Evolutionary conservation across 2,113 vertebrate genomes (phyloP), one percentile per base, ranked within the genome.

Genomic region (Pelobates fuscus): DNA sequence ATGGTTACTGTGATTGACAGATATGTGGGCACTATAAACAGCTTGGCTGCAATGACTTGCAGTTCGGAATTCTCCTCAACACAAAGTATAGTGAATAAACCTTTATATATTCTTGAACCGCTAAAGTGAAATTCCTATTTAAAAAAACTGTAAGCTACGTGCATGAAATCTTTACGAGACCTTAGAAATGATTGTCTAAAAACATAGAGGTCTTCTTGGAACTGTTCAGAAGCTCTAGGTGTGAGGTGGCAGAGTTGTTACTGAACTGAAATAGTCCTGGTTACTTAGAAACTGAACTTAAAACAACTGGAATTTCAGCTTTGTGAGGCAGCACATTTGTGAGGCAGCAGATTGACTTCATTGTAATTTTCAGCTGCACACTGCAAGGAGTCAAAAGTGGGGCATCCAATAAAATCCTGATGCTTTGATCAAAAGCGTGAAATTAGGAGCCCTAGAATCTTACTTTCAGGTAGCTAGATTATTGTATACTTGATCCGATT

Each of bases 391-490:
- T 18, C 61, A 79, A 73, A 76, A 59, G 20, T 32, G 32, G 26
- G 62, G 1, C 11, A 49, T 15, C 12, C 41, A 59, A 67, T 44
- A 59, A 41, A 59, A 67, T 49, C 32, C 54, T 7, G 58, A 25
- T 73, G 18, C 76, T 55, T 60, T 72, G 46, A 76, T 26, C 27
- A 14, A 7, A 2, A 64, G 1, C 62, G 55, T 25, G 66, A 79
- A 78, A 78, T 65, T 27, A 76, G 10, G 43, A 80, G 52, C 66
- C 11, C n/a, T 57, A 46, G 70, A 59, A 59, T 30, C 11, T 77
- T 77, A 61, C 70, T 71, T 26, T 3, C 11, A 80, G 32, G 64
- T 3, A 44, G 21, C 41, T 46, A 68, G 58, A 77, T 64, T 21
- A 60, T 74, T 29, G 26, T 60, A 18, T 7, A 17, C 67, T 63